phyloP scores from a whole-genome alignment of 1,140 invertebrate species.

The Nymphalis io region DNA sequence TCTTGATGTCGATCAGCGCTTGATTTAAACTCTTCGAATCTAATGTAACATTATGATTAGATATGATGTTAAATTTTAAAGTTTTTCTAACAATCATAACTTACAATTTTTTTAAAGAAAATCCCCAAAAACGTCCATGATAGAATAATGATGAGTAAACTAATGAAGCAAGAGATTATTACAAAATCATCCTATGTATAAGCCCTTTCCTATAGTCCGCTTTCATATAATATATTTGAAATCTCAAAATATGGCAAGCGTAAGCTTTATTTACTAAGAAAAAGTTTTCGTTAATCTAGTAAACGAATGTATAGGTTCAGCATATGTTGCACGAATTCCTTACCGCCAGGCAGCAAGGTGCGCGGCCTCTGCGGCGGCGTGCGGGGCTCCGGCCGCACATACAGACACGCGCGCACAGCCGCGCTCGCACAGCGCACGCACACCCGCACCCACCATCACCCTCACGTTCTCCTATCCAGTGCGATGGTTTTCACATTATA shows the following conservation, averaged over 20 bases:
- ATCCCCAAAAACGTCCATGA: too few relatives aligned
- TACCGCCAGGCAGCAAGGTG: slow-evolving; percentile 82
- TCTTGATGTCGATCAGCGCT: slow-evolving; percentile 69
- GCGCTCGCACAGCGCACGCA: slow-evolving; percentile 76
- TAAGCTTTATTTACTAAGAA: too few relatives aligned
- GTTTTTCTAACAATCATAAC: too few relatives aligned
- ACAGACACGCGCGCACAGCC: slow-evolving; percentile 80
- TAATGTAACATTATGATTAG: slow-evolving; percentile 26
- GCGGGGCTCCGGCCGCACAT: slow-evolving; percentile 82
- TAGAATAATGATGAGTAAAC: too few relatives aligned
- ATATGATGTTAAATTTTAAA: too few relatives aligned
- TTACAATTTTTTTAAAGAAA: too few relatives aligned
- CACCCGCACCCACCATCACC: slow-evolving; percentile 81
- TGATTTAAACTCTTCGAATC: slow-evolving; percentile 83
- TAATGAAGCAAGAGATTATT: too few relatives aligned
- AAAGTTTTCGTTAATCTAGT: too few relatives aligned
- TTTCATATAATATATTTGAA: too few relatives aligned
- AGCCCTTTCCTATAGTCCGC: too few relatives aligned
- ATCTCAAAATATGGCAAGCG: too few relatives aligned
- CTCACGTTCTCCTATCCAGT: slow-evolving; percentile 82
- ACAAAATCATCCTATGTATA: too few relatives aligned
- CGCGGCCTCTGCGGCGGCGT: slow-evolving; percentile 86
- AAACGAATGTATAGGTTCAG: not conserved
- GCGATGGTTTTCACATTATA: not conserved
- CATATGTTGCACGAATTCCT: not conserved